A percentile compares a stretch with the other conserved stretches of the same genome.
Conservation (phyloP, 2,113 vertebrate species). For the Dipodomys stephensi region DNA sequence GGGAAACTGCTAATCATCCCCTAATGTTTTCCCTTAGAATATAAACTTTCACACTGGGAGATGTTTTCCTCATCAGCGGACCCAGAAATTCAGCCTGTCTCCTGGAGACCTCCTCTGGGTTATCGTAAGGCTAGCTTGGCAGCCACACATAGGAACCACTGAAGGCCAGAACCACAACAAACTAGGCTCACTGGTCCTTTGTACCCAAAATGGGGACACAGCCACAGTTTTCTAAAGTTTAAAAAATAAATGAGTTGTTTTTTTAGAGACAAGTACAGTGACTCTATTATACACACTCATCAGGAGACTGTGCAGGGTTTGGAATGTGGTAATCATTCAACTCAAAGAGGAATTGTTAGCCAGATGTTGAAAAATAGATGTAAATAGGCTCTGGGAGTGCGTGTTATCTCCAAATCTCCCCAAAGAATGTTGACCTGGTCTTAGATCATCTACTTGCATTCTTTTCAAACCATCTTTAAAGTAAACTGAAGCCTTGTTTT, state of each 20-base stretch:
- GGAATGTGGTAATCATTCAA: slow-evolving; percentile 66
- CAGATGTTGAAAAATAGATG: slow-evolving; percentile 68
- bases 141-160: slow-evolving; percentile 21
- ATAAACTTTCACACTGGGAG: slow-evolving; percentile 12
- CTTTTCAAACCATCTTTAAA: slow-evolving; percentile 52
- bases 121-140: slow-evolving; percentile 15
- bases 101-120: neutral
- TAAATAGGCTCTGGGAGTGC: slow-evolving; percentile 59
- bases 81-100: neutral
- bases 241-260: slow-evolving; percentile 70
- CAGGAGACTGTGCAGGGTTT: slow-evolving; percentile 51
- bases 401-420: slow-evolving; percentile 51
- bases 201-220: slow-evolving; percentile 55
- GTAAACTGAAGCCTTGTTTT: slow-evolving; percentile 34
- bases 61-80: neutral
- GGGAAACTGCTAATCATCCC: slow-evolving; percentile 21
- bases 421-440: slow-evolving; percentile 60
- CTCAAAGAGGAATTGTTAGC: slow-evolving; percentile 77
- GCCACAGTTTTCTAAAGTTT: slow-evolving; percentile 67
- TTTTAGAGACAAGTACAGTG: slow-evolving; percentile 74
- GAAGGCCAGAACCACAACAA: slow-evolving; percentile 40
- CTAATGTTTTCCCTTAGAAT: slow-evolving; percentile 11
- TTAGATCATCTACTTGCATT: slow-evolving; percentile 57
- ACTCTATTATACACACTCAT: slow-evolving; percentile 73
- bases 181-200: slow-evolving; percentile 67